Percentiles rank a stretch among this genome's conserved stretches.
phyloP scores from a whole-genome alignment of 2,888 invertebrate species.

The Mantis religiosa region DNA sequence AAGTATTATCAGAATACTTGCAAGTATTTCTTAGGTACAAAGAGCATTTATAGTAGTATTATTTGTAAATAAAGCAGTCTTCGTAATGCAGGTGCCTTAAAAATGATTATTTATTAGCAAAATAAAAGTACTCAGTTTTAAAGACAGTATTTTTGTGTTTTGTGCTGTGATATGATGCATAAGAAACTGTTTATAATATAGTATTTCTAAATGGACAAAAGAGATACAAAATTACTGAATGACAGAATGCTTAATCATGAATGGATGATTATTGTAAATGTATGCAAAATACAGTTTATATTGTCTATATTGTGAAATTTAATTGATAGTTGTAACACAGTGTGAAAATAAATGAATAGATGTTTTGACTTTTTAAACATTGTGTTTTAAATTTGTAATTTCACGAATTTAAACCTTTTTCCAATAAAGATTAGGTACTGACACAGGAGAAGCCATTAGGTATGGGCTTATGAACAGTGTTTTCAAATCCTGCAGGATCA shows the following conservation, averaged over 20 bases:
- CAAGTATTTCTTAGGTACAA: neutral
- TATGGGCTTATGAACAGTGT: too few species aligned
- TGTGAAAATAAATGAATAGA: neutral
- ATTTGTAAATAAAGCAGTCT: neutral
- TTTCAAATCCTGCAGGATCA: too few species aligned
- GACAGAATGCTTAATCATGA: neutral
- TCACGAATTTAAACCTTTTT: too few species aligned
- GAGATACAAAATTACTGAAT: neutral
- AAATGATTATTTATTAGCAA: neutral
- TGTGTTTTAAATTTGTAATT: too few species aligned
- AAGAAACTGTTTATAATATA: neutral
- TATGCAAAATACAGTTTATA: neutral
- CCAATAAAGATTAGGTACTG: too few species aligned
- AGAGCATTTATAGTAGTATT: neutral
- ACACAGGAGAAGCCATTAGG: too few species aligned
- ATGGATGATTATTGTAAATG: neutral
- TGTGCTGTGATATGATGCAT: neutral
- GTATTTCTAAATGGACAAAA: neutral
- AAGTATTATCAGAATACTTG: neutral
- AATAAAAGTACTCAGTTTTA: neutral
- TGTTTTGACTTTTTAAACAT: too few species aligned
- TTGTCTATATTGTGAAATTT: neutral
- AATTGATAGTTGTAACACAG: neutral
- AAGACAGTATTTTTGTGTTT: neutral
- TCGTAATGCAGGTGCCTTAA: neutral